Evolutionary conservation across 2,888 invertebrate genomes (phyloP).

Genomic region (Philereme transversata): DNA sequence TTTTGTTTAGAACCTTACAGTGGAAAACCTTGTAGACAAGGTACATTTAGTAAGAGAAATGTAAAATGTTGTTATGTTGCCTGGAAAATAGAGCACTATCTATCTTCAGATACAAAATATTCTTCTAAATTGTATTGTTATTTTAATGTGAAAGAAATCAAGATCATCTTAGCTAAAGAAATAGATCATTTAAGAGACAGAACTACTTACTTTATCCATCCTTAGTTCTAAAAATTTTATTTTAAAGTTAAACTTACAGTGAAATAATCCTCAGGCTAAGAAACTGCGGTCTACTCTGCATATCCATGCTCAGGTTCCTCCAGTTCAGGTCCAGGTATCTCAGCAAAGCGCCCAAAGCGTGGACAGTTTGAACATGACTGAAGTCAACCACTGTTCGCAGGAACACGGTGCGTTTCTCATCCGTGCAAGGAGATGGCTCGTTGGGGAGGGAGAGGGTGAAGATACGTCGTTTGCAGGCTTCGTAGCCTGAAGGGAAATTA

Average conservation of each 20-base stretch:
- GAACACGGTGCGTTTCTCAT: constrained; percentile 82
- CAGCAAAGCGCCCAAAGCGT: constrained; percentile 89
- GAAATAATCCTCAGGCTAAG: constrained; percentile 83
- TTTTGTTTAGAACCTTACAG: background rate
- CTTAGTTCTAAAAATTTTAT: too few species aligned
- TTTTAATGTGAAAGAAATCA: too few species aligned
- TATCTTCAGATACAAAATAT: too few species aligned
- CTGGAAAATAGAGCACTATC: too few species aligned
- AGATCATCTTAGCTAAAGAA: too few species aligned
- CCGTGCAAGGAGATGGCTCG: constrained; percentile 78
- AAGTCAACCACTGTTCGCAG: constrained; percentile 86
- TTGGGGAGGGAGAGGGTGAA: constrained; percentile 79
- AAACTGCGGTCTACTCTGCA: constrained; percentile 76
- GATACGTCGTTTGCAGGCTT: constrained; percentile 83
- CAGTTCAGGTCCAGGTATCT: constrained; percentile 88
- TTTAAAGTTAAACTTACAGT: constrained; percentile 77
- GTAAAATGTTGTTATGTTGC: too few species aligned
- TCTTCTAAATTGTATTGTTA: too few species aligned
- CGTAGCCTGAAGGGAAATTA: constrained; percentile 66
- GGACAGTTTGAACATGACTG: constrained; percentile 84
- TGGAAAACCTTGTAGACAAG: background rate
- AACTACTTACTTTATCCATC: too few species aligned
- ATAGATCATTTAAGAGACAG: too few species aligned
- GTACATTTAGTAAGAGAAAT: too few species aligned
- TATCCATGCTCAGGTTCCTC: constrained; percentile 77